Base-by-base conservation (phyloP, 2,113 vertebrate species). In the Phylloscopus trochiloides region DNA sequence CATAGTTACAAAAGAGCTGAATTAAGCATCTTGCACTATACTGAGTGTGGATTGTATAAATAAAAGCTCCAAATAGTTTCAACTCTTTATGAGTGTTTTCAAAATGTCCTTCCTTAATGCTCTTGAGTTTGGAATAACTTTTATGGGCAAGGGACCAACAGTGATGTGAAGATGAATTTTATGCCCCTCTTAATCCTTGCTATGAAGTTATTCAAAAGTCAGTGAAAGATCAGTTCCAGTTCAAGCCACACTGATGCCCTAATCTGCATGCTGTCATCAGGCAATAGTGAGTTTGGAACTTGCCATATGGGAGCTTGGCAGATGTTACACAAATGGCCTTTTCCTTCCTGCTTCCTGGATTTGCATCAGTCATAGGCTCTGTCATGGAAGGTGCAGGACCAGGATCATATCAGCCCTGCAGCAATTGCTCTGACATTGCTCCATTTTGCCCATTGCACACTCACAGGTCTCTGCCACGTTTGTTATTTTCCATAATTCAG, bases 151-250 rank as follows among this genome's bases (percentile, higher is more conserved):
- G 40, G 43, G 59, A 95, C 80, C 88, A 93, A 78, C 28, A 59
- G 48, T 31, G 86, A 93, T 77, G n/a, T 86, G 90, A 96, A 77
- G 96, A 88, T 86, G 82, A 97, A 96, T 96, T 96, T 96, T 89
- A 90, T 1, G 0, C 75, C 79, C 29, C 48, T 90, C 75, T 94
- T 95, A 92, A 93, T 90, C 93, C 75, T 34, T 86, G 65, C 90
- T 82, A 84, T 63, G 75, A 88, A 96, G 93, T 88, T 92, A 93
- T 93, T 95, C 92, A 94, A 90, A 95, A 96, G 78, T 86, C 94
- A 96, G 57, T 90, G 93, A 93, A 94, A 94, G 92, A 96, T 96
- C 96, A 94, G 92, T 93, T 97, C 92, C 96, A 95, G 94, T 90
- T 96, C 90, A 94, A 26, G 78, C 96, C 82, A 93, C 90, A 45